phyloP scores from a whole-genome alignment of 1,140 invertebrate genomes.

The Uloborus diversus region DNA sequence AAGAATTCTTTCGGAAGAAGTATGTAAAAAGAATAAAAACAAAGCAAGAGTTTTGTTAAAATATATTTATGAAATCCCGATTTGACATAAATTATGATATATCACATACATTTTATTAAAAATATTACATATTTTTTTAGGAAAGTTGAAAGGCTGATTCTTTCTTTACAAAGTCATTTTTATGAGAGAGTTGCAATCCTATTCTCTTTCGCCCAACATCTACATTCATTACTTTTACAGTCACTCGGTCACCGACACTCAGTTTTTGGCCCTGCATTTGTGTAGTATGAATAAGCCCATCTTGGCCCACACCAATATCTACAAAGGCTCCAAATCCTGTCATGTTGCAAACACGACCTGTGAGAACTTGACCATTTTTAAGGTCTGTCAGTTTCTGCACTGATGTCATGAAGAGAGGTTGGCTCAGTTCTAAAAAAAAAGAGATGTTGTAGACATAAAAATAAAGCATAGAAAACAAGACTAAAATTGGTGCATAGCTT shows the following conservation, averaged over 20 bases:
- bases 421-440: conserved; percentile 67
- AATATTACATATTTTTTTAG: no score
- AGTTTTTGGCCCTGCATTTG: conserved; percentile 71
- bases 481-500: not conserved
- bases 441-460: not conserved
- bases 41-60: no score
- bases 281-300: conserved; percentile 79
- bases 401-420: conserved; percentile 76
- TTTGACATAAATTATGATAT: no score
- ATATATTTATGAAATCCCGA: no score
- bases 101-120: no score
- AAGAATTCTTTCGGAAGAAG: no score
- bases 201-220: not conserved
- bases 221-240: conserved; percentile 69
- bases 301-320: conserved; percentile 80
- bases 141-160: no score
- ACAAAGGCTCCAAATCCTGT: conserved; percentile 91
- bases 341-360: conserved; percentile 78
- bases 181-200: not conserved
- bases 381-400: conserved; percentile 69
- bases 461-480: not conserved
- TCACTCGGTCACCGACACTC: conserved; percentile 76
- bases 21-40: no score
- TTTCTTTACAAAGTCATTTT: no score
- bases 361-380: conserved; percentile 68